Evolutionary conservation across 2,888 invertebrate genomes (phyloP), one percentile per base, ranked within the genome.

Genomic region (Nudaria mundana): DNA sequence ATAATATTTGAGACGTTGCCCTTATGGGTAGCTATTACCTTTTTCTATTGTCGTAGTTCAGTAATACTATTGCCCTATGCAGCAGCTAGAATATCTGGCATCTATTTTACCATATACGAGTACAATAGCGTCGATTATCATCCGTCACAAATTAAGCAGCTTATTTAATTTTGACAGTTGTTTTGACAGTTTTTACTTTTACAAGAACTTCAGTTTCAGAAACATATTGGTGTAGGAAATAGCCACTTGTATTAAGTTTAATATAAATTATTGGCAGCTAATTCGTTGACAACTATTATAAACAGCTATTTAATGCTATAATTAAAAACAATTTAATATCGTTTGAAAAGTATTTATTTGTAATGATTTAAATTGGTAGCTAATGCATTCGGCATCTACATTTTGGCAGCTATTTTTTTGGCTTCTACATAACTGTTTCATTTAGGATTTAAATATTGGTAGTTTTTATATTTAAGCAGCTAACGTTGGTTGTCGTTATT

Each of bases 41-140:
- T 41, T 32, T 33, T n/a, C n/a, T n/a, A n/a, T n/a, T n/a, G n/a
- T n/a, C n/a, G n/a, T n/a, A n/a, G 24, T 12, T 13, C 5, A 42
- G 37, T 24, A 16, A 6, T 7, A 33, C 34, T 29, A 35, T 62
- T 63, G 70, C 69, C 68, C 70, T 51, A 22, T 49, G 56, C 47
- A 49, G 72, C 66, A 71, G 71, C 71, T 70, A 37, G 36, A 2
- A 11, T 20, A 23, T 15, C 10, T 35, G 14, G 32, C 15, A 7
- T 11, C 22, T 31, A 22, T 22, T 13, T 14, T 20, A 13, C 18
- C n/a, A n/a, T n/a, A n/a, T n/a, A n/a, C n/a, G n/a, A n/a, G n/a
- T n/a, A n/a, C n/a, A n/a, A n/a, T n/a, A n/a, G n/a, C n/a, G n/a
- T n/a, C n/a, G n/a, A n/a, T n/a, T n/a, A n/a, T n/a, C n/a, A n/a